Percentiles rank a stretch among this genome's conserved stretches.
phyloP scores from a whole-genome alignment of 2,797 vertebrate genomes.

The Lacerta viridis region DNA sequence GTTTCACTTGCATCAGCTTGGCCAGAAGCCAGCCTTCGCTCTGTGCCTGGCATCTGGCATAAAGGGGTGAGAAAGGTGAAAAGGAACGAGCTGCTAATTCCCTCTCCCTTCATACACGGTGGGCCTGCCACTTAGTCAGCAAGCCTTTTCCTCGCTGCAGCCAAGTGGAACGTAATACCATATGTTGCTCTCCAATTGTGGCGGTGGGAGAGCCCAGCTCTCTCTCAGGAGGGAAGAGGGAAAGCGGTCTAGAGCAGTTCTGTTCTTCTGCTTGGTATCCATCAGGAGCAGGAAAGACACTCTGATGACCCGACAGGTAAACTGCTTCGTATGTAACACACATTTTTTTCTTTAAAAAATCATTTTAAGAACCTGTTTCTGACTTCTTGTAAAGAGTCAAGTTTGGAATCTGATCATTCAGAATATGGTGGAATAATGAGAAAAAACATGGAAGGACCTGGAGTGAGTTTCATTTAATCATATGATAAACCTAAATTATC shows the following conservation, averaged over 20 bases:
- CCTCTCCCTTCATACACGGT: neutral
- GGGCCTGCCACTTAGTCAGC: slow-evolving; percentile 14
- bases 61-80: slow-evolving; percentile 28
- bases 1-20: slow-evolving; percentile 7
- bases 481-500: neutral
- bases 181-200: neutral
- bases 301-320: neutral
- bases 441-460: neutral
- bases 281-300: neutral
- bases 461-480: neutral
- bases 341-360: no score
- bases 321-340: neutral
- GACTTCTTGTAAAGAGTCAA: neutral
- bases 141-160: neutral
- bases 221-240: neutral
- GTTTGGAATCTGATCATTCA: neutral
- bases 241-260: neutral
- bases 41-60: neutral
- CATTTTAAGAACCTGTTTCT: neutral
- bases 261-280: neutral
- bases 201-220: neutral
- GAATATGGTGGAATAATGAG: neutral
- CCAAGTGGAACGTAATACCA: neutral
- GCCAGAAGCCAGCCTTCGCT: neutral
- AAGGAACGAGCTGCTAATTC: slow-evolving; percentile 22